phyloP scores from a whole-genome alignment of 2,888 invertebrate species.

The Steinernema hermaphroditum region DNA sequence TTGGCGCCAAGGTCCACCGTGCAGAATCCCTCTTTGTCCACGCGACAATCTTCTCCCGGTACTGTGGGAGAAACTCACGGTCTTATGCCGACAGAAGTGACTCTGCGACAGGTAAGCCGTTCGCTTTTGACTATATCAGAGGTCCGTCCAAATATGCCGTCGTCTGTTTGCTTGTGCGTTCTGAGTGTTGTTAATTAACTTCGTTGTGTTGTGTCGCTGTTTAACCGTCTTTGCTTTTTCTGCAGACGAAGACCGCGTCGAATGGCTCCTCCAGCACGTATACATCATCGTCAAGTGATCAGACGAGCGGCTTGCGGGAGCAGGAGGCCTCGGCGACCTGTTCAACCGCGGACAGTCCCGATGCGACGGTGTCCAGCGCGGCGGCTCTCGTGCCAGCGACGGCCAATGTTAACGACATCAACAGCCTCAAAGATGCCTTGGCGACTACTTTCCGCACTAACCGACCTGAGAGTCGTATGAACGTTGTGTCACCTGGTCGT shows the following conservation, averaged over 20 bases:
- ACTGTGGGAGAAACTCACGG: constrained; percentile 24
- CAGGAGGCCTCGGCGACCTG: background rate
- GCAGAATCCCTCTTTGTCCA: background rate
- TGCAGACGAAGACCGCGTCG: constrained; percentile 10
- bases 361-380: constrained; percentile 1
- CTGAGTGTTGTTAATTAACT: constrained; percentile 11
- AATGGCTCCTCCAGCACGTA: constrained; percentile 3
- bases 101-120: constrained; percentile 15
- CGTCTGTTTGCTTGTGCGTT: constrained; percentile 6
- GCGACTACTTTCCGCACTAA: constrained; percentile 13
- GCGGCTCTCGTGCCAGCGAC: background rate
- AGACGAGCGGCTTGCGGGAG: background rate
- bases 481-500: background rate
- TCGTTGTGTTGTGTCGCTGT: constrained; percentile 26
- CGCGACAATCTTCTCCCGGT: constrained; percentile 27
- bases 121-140: background rate
- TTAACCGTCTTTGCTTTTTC: constrained; percentile 24
- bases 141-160: background rate
- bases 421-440: constrained; percentile 21
- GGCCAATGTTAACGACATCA: constrained; percentile 1
- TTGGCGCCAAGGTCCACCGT: background rate
- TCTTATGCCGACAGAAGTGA: constrained; percentile 12
- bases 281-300: background rate
- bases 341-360: constrained; percentile 2
- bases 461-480: background rate